These are phyloP conservation scores for Pangasius macronema DNA, from an alignment of 2,797 vertebrate species.

Conservation along the genomic window DNA sequence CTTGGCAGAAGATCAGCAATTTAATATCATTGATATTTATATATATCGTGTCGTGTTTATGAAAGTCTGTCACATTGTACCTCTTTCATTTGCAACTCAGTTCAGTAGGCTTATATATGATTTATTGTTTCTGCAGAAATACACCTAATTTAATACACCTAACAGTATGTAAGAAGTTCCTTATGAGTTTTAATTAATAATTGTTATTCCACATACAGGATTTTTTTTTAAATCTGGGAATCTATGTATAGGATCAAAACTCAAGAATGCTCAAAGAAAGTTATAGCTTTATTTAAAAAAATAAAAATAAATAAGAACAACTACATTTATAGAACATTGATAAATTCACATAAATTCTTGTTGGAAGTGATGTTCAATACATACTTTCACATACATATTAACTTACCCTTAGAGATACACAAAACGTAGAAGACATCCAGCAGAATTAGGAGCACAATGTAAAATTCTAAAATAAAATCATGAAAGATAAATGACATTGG, in stretches of 20 bases:
- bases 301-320: constrained; percentile 33
- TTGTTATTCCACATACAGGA: background rate
- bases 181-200: background rate
- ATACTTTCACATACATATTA: constrained; percentile 11
- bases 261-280: background rate
- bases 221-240: background rate
- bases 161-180: background rate
- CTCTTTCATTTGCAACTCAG: background rate
- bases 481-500: background rate
- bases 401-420: constrained; percentile 20
- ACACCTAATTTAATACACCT: background rate
- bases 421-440: background rate
- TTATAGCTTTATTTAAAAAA: constrained; percentile 44
- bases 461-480: background rate
- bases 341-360: constrained; percentile 9
- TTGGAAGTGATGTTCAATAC: background rate
- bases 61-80: background rate
- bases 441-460: background rate
- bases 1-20: no score
- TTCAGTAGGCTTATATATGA: background rate
- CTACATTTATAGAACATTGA: constrained; percentile 23
- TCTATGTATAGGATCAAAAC: background rate
- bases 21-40: no score
- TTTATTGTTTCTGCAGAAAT: background rate
- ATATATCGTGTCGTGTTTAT: no score